These are phyloP conservation scores for Agonopterix subpropinquella DNA, from an alignment of 2,888 invertebrate genomes.

Conservation along the genomic window DNA sequence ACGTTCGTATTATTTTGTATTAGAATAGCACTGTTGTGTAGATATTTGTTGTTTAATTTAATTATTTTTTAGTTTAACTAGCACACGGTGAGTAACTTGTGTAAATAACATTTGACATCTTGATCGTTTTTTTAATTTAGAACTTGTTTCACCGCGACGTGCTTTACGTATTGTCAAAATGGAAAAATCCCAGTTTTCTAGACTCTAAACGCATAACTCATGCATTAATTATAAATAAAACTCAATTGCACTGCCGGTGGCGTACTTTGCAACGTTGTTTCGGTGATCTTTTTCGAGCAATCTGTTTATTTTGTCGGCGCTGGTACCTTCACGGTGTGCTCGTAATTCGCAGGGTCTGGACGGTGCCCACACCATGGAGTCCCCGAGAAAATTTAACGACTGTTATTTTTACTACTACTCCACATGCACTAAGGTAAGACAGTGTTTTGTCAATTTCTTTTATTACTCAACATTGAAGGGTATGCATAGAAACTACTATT, in stretches of 20 bases:
- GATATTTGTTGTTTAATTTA: slow-evolving; percentile 63
- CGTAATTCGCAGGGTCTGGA: slow-evolving; percentile 52
- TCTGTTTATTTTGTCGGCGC: slow-evolving; percentile 28
- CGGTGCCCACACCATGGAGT: slow-evolving; percentile 76
- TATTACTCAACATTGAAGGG: slow-evolving; percentile 2
- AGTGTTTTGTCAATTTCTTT: slow-evolving; percentile 2
- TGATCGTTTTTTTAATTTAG: slow-evolving; percentile 37
- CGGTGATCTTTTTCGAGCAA: slow-evolving; percentile 20
- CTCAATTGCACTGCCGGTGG: slow-evolving; percentile 16
- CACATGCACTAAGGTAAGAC: slow-evolving; percentile 86
- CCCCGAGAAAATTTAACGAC: slow-evolving; percentile 85
- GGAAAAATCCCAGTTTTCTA: slow-evolving; percentile 50
- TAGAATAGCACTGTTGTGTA: slow-evolving; percentile 56
- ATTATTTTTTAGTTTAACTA: slow-evolving; percentile 60
- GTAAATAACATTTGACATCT: slow-evolving; percentile 25
- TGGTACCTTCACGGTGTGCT: slow-evolving; percentile 24
- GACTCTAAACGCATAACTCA: slow-evolving; percentile 27
- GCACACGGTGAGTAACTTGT: slow-evolving; percentile 54
- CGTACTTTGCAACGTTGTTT: slow-evolving; percentile 24
- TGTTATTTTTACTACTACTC: slow-evolving; percentile 94
- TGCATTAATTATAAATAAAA: slow-evolving; percentile 29
- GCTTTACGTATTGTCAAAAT: slow-evolving; percentile 61
- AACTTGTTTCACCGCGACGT: slow-evolving; percentile 58
- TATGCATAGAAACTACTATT: slow-evolving; percentile 3
- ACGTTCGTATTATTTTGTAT: slow-evolving; percentile 68